Conservation (phyloP, 2,113 vertebrate genomes). For the Melanerpes aurifrons region DNA sequence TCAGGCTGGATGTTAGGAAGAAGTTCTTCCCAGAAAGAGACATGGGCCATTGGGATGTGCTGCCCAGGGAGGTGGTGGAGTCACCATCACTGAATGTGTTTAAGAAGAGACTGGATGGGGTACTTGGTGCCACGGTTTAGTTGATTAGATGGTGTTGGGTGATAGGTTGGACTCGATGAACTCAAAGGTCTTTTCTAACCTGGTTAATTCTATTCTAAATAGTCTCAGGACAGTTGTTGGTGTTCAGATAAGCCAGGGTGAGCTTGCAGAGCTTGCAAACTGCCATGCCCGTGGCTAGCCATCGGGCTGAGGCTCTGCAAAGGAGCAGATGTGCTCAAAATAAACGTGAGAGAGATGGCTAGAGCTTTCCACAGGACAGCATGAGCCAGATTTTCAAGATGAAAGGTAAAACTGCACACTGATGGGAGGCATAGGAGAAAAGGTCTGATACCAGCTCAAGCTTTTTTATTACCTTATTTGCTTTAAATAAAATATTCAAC, state of each 20-base stretch:
- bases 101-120: too few relatives aligned
- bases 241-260: neutral
- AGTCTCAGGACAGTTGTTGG: neutral
- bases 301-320: neutral
- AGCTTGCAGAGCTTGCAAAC: neutral
- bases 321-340: neutral
- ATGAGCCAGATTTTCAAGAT: neutral
- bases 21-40: too few relatives aligned
- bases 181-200: too few relatives aligned
- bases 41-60: too few relatives aligned
- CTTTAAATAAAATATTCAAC: neutral
- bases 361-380: neutral
- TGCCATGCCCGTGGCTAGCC: neutral
- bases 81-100: too few relatives aligned
- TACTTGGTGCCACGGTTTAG: too few relatives aligned
- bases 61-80: too few relatives aligned
- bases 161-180: too few relatives aligned
- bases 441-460: neutral
- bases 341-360: neutral
- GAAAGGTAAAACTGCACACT: neutral
- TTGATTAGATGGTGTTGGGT: too few relatives aligned
- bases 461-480: neutral
- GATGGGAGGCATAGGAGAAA: fast-evolving
- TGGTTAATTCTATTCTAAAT: too few relatives aligned
- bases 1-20: too few relatives aligned